These are phyloP conservation scores for Neomorphus geoffroyi DNA, from an alignment of 2,797 vertebrate species.

Conservation along the genomic window DNA sequence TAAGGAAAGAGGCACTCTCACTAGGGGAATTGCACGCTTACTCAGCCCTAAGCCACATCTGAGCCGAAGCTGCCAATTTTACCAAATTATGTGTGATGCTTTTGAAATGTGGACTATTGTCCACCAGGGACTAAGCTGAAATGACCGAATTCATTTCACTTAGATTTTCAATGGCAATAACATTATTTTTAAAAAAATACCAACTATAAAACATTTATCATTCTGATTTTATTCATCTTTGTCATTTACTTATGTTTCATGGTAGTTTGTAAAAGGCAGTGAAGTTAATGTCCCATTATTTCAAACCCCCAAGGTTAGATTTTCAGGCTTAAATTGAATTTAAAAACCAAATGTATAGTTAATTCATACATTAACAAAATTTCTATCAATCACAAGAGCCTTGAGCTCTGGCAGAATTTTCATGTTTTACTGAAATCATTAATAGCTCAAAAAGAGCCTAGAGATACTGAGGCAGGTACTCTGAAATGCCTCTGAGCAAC, in stretches of 20 bases:
- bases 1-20: slow-evolving; percentile 24
- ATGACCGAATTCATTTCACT: slow-evolving; percentile 67
- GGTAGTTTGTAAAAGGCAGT: slow-evolving; percentile 66
- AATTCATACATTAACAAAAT: slow-evolving; percentile 68
- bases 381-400: slow-evolving; percentile 55
- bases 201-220: slow-evolving; percentile 57
- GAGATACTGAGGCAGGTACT: neutral
- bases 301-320: slow-evolving; percentile 71
- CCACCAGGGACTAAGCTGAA: slow-evolving; percentile 60
- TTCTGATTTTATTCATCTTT: slow-evolving; percentile 66
- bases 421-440: slow-evolving; percentile 13
- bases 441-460: slow-evolving; percentile 15
- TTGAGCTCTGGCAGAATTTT: slow-evolving; percentile 39
- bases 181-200: slow-evolving; percentile 55
- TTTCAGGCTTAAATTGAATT: slow-evolving; percentile 67
- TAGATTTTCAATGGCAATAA: slow-evolving; percentile 68
- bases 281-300: slow-evolving; percentile 73
- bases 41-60: slow-evolving; percentile 56
- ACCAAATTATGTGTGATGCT: slow-evolving; percentile 58
- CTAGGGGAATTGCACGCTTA: slow-evolving; percentile 61
- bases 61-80: slow-evolving; percentile 56
- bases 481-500: neutral
- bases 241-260: slow-evolving; percentile 66
- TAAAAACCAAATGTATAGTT: slow-evolving; percentile 68
- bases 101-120: slow-evolving; percentile 51